phyloP scores from a whole-genome alignment of 2,797 vertebrate species.

The Sternarchorhynchus goeldii region DNA sequence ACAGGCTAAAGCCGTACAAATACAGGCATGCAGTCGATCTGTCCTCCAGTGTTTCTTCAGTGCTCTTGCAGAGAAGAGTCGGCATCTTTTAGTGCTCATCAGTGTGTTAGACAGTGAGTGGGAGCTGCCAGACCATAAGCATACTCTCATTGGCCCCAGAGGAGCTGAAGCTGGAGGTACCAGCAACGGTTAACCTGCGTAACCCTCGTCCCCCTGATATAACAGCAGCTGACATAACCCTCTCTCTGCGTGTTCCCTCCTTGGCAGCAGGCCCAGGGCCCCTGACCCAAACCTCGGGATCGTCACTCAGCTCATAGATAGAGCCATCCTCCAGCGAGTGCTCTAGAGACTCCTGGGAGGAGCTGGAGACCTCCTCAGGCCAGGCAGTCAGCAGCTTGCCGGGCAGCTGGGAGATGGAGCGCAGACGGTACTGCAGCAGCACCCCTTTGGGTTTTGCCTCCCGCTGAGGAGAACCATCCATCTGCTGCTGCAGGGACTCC shows the following conservation, averaged over 20 bases:
- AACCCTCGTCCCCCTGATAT: constrained; percentile 85
- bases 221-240: constrained; percentile 83
- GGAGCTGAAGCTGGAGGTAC: constrained; percentile 26
- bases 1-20: constrained; percentile 24
- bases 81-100: not conserved
- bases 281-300: constrained; percentile 89
- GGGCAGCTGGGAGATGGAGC: constrained; percentile 85
- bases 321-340: constrained; percentile 86
- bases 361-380: constrained; percentile 53
- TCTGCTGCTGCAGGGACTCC: constrained; percentile 61
- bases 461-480: constrained; percentile 41
- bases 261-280: constrained; percentile 73
- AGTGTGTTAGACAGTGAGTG: constrained; percentile 75
- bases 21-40: constrained; percentile 25
- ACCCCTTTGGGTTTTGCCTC: constrained; percentile 79
- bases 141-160: constrained; percentile 73
- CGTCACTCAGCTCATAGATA: constrained; percentile 88
- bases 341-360: constrained; percentile 55
- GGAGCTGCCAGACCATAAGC: constrained; percentile 90
- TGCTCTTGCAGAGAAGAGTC: constrained; percentile 4
- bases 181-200: constrained; percentile 71
- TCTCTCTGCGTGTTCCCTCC: constrained; percentile 74
- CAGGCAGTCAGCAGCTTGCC: constrained; percentile 81
- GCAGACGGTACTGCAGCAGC: constrained; percentile 84
- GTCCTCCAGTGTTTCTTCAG: constrained; percentile 40